Evolutionary conservation across 2,888 invertebrate genomes (phyloP).

Genomic region (Cataglyphis rosenhaueri): DNA sequence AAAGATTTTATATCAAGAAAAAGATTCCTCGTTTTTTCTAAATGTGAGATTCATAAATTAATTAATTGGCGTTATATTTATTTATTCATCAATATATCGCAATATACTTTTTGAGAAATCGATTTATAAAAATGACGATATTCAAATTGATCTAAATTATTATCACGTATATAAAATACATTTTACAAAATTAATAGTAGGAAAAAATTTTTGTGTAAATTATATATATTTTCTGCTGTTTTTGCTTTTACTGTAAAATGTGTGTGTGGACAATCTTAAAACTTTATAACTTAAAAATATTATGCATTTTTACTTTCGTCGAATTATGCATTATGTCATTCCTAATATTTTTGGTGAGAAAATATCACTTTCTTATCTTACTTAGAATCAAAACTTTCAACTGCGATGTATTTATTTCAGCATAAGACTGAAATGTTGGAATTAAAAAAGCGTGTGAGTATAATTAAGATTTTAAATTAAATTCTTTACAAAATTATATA

Average conservation of each 20-base stretch:
- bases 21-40: not conserved
- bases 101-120: not conserved
- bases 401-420: constrained; percentile 60
- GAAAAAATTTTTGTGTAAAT: constrained; percentile 1
- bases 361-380: constrained; percentile 6
- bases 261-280: constrained; percentile 66
- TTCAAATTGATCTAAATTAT: constrained; percentile 62
- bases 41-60: not conserved
- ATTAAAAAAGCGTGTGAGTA: constrained; percentile 75
- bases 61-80: not conserved
- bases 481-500: not conserved
- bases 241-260: constrained; percentile 49
- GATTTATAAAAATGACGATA: too few species aligned
- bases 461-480: not conserved
- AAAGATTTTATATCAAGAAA: not conserved
- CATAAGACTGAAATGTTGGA: constrained; percentile 70
- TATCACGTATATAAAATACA: not conserved
- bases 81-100: not conserved
- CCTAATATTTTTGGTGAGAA: constrained; percentile 76
- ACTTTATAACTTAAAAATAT: constrained; percentile 73
- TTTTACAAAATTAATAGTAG: not conserved
- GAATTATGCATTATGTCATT: constrained; percentile 74
- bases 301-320: constrained; percentile 78
- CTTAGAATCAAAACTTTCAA: constrained; percentile 3
- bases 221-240: not conserved